phyloP scores from a whole-genome alignment of 1,140 invertebrate species.

The Delia radicum region DNA sequence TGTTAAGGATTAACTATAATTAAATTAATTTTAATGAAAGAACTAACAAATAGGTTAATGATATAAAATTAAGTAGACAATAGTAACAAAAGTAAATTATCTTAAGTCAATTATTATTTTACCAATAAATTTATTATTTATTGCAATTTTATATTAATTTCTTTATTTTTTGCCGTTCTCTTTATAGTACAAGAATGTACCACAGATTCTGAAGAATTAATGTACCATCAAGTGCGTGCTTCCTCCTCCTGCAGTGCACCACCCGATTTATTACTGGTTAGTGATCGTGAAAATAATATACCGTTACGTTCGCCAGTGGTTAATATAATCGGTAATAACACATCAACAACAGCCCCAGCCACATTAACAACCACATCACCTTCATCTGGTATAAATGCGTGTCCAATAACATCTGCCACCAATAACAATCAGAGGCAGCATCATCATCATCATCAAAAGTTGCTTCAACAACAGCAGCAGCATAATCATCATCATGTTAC shows the following conservation, averaged over 20 bases:
- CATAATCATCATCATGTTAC: conserved; percentile 24
- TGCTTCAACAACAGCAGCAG: conserved; percentile 27
- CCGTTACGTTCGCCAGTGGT: conserved; percentile 51
- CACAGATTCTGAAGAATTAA: conserved; percentile 55
- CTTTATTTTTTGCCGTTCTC: background rate
- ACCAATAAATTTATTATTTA: too few species aligned
- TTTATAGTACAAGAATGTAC: conserved; percentile 54
- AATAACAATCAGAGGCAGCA: conserved; percentile 6
- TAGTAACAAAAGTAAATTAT: too few species aligned
- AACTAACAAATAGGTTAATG: too few species aligned
- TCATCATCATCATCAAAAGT: conserved; percentile 32
- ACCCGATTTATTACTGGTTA: conserved; percentile 52
- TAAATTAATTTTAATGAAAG: too few species aligned
- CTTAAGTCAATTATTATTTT: too few species aligned
- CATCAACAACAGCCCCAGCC: conserved; percentile 9
- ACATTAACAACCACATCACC: conserved; percentile 26
- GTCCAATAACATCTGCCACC: background rate
- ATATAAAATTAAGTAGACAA: too few species aligned
- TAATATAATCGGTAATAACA: conserved; percentile 48
- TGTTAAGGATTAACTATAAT: too few species aligned
- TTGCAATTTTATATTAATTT: background rate
- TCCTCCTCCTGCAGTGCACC: conserved; percentile 54
- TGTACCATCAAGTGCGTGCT: conserved; percentile 55
- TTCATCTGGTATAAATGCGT: background rate
- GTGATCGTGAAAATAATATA: conserved; percentile 55